Evolutionary conservation across 2,888 invertebrate genomes (phyloP).

Genomic region (Branchinecta sandiegonensis): DNA sequence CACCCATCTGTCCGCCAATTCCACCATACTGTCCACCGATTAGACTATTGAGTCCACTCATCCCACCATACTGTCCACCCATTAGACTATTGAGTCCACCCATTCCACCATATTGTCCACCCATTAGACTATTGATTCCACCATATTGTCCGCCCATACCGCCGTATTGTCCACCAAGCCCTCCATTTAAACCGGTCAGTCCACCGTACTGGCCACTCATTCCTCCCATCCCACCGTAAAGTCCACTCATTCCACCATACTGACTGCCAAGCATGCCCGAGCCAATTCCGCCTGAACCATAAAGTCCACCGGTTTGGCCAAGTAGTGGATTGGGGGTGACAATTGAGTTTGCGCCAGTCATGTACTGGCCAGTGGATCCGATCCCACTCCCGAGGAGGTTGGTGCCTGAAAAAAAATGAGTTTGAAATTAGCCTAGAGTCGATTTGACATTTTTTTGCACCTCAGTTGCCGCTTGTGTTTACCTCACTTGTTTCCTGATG

Average conservation of each 20-base stretch:
- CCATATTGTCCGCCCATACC: background rate
- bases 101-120: slow-evolving; percentile 5
- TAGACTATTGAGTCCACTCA: no score
- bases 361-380: background rate
- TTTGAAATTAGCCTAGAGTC: background rate
- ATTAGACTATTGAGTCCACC: background rate
- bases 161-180: slow-evolving; percentile 2
- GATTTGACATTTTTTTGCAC: no score
- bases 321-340: slow-evolving; percentile 2
- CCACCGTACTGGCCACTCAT: no score
- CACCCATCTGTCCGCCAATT: slow-evolving; percentile 1
- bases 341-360: slow-evolving; percentile 4
- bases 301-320: background rate
- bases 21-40: background rate
- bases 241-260: no score
- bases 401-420: background rate
- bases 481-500: no score
- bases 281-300: no score
- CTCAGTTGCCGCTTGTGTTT: no score
- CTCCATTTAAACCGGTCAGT: background rate
- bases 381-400: slow-evolving; percentile 14
- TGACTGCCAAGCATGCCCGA: no score
- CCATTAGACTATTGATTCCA: background rate
- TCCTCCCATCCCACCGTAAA: no score
- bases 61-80: slow-evolving; percentile 2